Evolutionary conservation across 2,797 vertebrate genomes (phyloP).

Genomic region (Capromys pilorides): DNA sequence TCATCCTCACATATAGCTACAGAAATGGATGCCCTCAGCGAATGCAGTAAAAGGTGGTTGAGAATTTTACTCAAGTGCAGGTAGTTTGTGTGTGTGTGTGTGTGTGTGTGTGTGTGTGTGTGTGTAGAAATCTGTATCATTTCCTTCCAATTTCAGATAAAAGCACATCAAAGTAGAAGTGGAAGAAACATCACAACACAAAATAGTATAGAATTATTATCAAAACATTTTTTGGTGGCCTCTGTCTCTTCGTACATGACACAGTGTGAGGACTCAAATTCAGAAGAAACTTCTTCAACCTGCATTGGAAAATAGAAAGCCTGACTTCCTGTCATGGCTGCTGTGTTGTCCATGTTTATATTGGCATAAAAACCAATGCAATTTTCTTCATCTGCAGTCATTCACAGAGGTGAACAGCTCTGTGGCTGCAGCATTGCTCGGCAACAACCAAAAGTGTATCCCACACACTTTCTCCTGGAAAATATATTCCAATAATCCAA

Average conservation of each 20-base stretch:
- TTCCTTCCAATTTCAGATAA: no score
- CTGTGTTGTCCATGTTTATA: background rate
- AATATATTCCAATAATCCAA: background rate
- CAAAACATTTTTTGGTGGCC: no score
- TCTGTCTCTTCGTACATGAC: background rate
- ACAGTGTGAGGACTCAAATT: background rate
- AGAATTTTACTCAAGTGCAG: background rate
- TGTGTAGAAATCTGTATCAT: no score
- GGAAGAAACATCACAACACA: no score
- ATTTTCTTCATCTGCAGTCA: background rate
- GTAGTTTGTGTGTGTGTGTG: no score
- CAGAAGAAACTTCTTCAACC: background rate
- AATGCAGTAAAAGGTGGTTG: background rate
- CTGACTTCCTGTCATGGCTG: background rate
- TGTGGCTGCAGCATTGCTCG: background rate
- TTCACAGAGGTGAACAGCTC: background rate
- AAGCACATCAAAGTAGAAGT: no score
- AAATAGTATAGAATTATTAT: no score
- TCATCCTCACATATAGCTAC: background rate
- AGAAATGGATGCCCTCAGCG: background rate
- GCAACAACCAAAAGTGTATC: background rate
- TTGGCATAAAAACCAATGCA: background rate
- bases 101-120: no score
- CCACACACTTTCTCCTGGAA: background rate
- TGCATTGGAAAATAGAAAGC: background rate